Conservation (phyloP, 2,113 vertebrate genomes). For the Aegotheles bennettii region DNA sequence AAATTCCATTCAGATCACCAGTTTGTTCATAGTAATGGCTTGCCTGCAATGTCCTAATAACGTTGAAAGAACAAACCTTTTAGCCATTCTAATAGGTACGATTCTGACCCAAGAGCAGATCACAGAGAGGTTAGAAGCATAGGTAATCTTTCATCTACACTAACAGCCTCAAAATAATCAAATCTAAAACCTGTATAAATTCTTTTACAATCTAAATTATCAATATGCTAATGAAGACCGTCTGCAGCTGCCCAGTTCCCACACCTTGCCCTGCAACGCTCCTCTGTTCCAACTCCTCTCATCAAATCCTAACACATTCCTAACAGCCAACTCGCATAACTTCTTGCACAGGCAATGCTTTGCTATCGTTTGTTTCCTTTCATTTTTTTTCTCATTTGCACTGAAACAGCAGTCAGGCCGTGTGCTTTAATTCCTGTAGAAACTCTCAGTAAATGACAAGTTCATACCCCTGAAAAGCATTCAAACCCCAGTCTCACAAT, state of each 20-base stretch:
- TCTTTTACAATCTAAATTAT: not conserved
- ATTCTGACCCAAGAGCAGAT: not conserved
- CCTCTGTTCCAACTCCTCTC: not conserved
- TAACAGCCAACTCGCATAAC: accelerated
- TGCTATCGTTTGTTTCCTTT: not conserved
- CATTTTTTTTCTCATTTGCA: not conserved
- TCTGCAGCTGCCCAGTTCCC: not conserved
- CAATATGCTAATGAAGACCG: not conserved
- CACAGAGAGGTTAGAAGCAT: not conserved
- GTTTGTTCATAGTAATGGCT: not conserved
- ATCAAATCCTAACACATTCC: not conserved
- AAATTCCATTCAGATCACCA: not conserved
- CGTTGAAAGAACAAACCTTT: not conserved
- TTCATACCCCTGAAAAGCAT: not conserved
- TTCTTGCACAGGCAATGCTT: not conserved
- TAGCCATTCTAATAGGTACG: not conserved
- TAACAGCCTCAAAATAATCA: not conserved
- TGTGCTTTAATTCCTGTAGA: not conserved
- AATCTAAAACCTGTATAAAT: not conserved
- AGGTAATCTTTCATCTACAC: not conserved
- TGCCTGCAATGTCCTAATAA: not conserved
- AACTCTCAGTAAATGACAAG: not conserved
- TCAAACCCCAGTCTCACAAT: not conserved
- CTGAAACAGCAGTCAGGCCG: not conserved
- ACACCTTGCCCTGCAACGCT: not conserved